Conservation (phyloP, 2,888 invertebrate genomes). For the Eilema griseolum region DNA sequence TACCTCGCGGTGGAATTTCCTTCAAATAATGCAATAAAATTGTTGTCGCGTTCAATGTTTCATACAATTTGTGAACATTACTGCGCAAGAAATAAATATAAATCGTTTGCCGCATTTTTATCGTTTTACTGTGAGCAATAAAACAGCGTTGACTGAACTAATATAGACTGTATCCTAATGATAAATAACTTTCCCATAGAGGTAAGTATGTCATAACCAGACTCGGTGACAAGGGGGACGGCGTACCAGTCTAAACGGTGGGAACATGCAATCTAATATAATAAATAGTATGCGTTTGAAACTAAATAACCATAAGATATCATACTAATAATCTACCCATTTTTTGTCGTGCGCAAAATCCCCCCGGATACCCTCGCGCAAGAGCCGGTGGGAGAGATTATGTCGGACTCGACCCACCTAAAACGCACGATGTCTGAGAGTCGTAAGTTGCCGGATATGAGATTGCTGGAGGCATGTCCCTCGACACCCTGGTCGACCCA, state of each 20-base stretch:
- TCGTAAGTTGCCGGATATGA: no score
- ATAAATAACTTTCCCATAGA: background rate
- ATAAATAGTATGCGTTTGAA: background rate
- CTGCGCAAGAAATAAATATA: background rate
- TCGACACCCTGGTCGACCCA: no score
- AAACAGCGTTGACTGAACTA: background rate
- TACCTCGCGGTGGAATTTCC: slow-evolving; percentile 1
- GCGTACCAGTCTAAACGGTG: background rate
- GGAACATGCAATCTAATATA: background rate
- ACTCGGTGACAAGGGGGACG: background rate
- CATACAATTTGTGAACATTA: slow-evolving; percentile 3
- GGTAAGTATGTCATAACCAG: background rate
- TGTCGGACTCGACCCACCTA: no score
- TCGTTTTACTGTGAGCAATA: background rate
- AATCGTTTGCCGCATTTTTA: slow-evolving; percentile 7
- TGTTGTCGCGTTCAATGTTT: background rate
- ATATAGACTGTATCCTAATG: slow-evolving; percentile 2
- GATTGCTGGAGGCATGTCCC: no score
- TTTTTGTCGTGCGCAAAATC: no score
- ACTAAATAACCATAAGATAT: background rate
- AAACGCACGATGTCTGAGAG: no score
- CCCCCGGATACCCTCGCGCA: no score
- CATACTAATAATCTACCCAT: background rate
- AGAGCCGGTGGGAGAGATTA: no score
- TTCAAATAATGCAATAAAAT: slow-evolving; percentile 2